phyloP scores from a whole-genome alignment of 2,797 vertebrate genomes.

The Microcaecilia unicolor region DNA sequence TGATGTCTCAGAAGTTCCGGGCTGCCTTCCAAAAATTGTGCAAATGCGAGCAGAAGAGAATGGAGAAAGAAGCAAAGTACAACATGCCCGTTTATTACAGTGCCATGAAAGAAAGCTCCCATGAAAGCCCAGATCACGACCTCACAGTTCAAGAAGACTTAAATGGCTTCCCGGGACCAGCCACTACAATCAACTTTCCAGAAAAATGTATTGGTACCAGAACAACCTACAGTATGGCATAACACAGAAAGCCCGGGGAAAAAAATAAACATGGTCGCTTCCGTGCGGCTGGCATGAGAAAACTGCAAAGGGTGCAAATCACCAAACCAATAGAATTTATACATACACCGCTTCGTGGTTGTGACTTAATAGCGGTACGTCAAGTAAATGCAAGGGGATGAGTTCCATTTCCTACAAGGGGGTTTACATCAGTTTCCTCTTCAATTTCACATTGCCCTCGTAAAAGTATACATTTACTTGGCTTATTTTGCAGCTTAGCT shows the following conservation, averaged over 20 bases:
- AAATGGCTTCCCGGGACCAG: slow-evolving; percentile 12
- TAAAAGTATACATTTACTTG: too few relatives aligned
- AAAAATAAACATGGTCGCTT: too few relatives aligned
- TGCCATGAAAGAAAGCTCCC: slow-evolving; percentile 56
- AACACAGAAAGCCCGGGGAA: neutral
- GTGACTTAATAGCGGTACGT: too few relatives aligned
- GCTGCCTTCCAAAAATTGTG: slow-evolving; percentile 70
- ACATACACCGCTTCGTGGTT: too few relatives aligned
- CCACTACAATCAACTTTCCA: slow-evolving; percentile 23
- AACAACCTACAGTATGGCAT: slow-evolving; percentile 5
- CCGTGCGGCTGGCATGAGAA: too few relatives aligned
- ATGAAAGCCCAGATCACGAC: slow-evolving; percentile 44
- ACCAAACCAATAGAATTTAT: too few relatives aligned
- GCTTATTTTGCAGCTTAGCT: too few relatives aligned
- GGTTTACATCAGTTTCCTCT: too few relatives aligned
- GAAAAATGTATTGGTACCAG: slow-evolving; percentile 11
- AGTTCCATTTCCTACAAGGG: too few relatives aligned
- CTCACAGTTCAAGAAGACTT: slow-evolving; percentile 52
- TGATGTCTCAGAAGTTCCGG: slow-evolving; percentile 83
- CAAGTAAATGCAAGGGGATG: too few relatives aligned
- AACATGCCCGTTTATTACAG: slow-evolving; percentile 59
- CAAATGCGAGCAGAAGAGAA: slow-evolving; percentile 45
- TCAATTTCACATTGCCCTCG: too few relatives aligned
- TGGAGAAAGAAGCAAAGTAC: slow-evolving; percentile 24
- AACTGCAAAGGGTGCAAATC: too few relatives aligned